A percentile compares a stretch with the other conserved stretches of the same genome.
phyloP scores from a whole-genome alignment of 1,140 invertebrate genomes.

The Drosophila bifasciata region DNA sequence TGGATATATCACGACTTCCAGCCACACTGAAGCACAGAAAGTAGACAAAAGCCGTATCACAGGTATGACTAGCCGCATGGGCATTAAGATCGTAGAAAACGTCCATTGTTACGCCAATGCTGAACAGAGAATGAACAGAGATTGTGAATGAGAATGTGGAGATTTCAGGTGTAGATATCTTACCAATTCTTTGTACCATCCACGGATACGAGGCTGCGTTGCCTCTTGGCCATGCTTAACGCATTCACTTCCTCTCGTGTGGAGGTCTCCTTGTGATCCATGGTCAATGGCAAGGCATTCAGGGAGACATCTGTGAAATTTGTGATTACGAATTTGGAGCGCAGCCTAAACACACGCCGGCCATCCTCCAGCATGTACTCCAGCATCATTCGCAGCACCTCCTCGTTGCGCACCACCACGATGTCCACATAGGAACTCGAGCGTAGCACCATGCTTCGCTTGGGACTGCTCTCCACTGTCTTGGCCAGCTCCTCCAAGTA shows the following conservation, averaged over 20 bases:
- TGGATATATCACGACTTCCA: slow-evolving; percentile 56
- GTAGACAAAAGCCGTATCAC: slow-evolving; percentile 73
- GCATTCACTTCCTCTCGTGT: slow-evolving; percentile 38
- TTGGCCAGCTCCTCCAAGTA: slow-evolving; percentile 46
- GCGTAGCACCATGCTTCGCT: slow-evolving; percentile 29
- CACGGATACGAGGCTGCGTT: slow-evolving; percentile 11
- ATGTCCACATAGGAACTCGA: slow-evolving; percentile 58
- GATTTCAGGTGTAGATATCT: background rate
- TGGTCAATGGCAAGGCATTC: slow-evolving; percentile 58
- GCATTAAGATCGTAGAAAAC: slow-evolving; percentile 69
- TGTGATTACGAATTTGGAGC: slow-evolving; percentile 63
- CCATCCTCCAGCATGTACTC: slow-evolving; percentile 58
- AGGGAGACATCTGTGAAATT: slow-evolving; percentile 63
- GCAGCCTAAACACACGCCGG: slow-evolving; percentile 59
- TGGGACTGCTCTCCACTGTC: slow-evolving; percentile 3
- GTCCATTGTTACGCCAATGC: slow-evolving; percentile 58
- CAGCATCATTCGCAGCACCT: slow-evolving; percentile 65
- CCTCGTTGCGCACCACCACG: slow-evolving; percentile 48
- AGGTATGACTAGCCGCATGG: slow-evolving; percentile 53
- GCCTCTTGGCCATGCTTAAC: slow-evolving; percentile 18
- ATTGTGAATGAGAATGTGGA: background rate
- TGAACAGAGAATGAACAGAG: background rate
- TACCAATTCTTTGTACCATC: slow-evolving; percentile 34
- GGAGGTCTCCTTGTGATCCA: slow-evolving; percentile 74
- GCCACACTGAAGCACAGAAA: slow-evolving; percentile 64